Evolutionary conservation across 2,888 invertebrate species (phyloP).

Genomic region (Drosophila yooni): DNA sequence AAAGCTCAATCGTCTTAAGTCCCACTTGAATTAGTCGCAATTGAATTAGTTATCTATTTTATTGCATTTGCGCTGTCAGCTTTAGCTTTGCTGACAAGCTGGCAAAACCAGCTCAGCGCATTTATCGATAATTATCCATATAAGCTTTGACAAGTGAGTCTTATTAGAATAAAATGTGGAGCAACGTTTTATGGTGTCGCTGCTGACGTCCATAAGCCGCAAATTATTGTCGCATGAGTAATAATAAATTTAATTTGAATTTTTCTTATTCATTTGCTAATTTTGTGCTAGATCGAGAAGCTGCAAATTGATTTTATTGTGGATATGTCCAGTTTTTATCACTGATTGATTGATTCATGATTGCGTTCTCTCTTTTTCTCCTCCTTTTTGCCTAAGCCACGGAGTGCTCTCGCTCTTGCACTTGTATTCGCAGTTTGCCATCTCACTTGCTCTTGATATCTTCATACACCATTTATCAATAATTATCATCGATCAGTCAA

Average conservation of each 20-base stretch:
- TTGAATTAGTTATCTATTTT: constrained; percentile 4
- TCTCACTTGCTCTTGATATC: background rate
- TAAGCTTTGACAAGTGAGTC: constrained; percentile 12
- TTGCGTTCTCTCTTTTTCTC: background rate
- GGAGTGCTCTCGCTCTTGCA: background rate
- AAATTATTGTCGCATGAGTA: background rate
- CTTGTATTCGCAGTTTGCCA: background rate
- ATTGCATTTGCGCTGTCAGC: constrained; percentile 17
- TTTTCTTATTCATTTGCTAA: background rate
- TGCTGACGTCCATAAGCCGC: background rate
- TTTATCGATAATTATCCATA: constrained; percentile 14
- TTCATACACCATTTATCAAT: background rate
- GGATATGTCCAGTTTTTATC: background rate
- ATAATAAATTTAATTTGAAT: background rate
- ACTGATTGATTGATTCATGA: background rate
- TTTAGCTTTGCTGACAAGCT: background rate
- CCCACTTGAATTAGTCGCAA: background rate
- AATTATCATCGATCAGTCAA: background rate
- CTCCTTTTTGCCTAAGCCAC: no score
- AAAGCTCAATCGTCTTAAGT: background rate
- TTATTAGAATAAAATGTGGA: background rate
- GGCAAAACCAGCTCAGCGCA: background rate
- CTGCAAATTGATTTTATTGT: background rate
- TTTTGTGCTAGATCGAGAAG: background rate
- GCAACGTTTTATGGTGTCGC: background rate